Conservation (phyloP, 2,113 vertebrate species). For the Aptenodytes forsteri region DNA sequence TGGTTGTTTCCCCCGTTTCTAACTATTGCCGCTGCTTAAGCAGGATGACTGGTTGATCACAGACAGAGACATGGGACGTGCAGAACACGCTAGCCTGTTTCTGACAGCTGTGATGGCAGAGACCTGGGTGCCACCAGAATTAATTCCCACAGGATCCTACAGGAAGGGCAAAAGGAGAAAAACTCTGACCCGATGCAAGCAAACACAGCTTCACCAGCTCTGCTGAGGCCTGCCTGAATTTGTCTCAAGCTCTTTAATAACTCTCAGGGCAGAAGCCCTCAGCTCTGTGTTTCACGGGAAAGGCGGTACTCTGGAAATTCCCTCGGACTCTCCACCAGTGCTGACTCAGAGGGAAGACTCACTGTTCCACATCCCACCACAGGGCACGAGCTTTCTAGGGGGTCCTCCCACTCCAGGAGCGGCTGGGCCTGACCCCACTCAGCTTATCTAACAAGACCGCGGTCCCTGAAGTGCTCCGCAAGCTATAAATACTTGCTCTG, state of each 20-base stretch:
- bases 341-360: constrained; percentile 49
- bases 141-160: not conserved
- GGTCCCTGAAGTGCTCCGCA: not conserved
- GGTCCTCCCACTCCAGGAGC: not conserved
- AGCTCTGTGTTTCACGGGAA: not conserved
- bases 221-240: constrained; percentile 56
- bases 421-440: not conserved
- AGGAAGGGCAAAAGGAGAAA: constrained; percentile 10
- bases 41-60: not conserved
- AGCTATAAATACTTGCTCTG: constrained; percentile 42
- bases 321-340: constrained; percentile 16
- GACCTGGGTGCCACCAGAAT: not conserved
- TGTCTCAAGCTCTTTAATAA: constrained; percentile 34
- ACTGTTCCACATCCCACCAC: not conserved
- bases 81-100: not conserved
- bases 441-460: constrained; percentile 14
- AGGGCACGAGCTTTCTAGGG: not conserved
- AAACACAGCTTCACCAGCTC: not conserved
- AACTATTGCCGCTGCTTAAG: not conserved
- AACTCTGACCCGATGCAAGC: not conserved
- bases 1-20: not conserved
- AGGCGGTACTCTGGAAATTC: constrained; percentile 48
- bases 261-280: not conserved
- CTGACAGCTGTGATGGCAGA: not conserved
- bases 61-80: not conserved